Evolutionary conservation across 64 coral and sea anemone genomes (phyloP).

Genomic region (Cladopsammia gracilis): DNA sequence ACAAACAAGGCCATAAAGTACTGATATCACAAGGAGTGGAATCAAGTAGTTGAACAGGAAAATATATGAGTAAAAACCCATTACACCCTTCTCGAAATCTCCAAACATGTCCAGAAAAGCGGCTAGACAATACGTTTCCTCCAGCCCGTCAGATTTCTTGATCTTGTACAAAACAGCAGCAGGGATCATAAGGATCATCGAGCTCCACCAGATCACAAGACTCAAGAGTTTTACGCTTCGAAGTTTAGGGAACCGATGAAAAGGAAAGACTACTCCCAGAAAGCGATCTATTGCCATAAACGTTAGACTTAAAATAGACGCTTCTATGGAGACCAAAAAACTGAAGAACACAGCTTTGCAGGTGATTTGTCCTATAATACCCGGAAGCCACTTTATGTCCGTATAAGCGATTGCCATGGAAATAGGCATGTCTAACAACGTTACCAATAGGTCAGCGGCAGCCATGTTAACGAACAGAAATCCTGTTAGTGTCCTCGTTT

Average conservation of each 20-base stretch:
- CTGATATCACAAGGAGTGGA: neutral
- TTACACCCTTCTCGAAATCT: neutral
- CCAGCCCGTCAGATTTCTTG: neutral
- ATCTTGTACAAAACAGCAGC: neutral
- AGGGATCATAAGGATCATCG: neutral
- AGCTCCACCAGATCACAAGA: neutral
- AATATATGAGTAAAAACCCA: neutral
- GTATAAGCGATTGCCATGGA: neutral
- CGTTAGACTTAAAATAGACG: constrained; percentile 2
- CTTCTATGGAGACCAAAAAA: neutral
- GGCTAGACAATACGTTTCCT: neutral
- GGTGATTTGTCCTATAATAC: neutral
- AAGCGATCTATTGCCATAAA: constrained; percentile 11
- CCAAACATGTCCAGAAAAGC: neutral
- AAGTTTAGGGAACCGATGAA: neutral
- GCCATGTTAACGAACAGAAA: constrained; percentile 34
- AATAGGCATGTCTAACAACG: neutral
- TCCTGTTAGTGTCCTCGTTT: neutral
- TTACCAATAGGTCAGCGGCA: neutral
- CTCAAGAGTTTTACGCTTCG: neutral
- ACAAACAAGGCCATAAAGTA: neutral
- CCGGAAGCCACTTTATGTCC: neutral
- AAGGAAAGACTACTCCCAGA: neutral
- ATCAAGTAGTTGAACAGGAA: neutral
- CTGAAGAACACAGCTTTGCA: neutral